Evolutionary conservation across 2,113 vertebrate genomes (phyloP), one percentile per base, ranked within the genome.

Genomic region (Todiramphus chloris): DNA sequence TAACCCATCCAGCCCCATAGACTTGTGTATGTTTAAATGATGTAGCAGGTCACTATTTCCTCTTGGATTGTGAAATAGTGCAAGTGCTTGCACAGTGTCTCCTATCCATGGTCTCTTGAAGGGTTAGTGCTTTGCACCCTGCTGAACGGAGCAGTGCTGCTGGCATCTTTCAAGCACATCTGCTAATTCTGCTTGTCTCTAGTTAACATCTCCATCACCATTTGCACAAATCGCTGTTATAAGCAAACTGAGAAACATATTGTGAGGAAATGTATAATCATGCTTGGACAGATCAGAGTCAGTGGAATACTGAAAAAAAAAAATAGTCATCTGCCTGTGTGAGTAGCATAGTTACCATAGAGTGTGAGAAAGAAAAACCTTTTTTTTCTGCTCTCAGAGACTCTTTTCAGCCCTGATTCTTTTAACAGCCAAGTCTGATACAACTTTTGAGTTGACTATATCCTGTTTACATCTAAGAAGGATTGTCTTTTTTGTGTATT

Each of bases 61-160:
- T 51, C 50, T 51, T 51, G 50, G 24, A 51, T 51, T 24, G 23
- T 25, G 50, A 51, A 51, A 51, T 51, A 51, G 6, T 11, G 18
- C 1, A 5, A 23, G 10, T 28, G 23, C 4, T 55, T 72, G 25
- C 35, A 60, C 37, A 66, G 23, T 13, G 3, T 31, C 37, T 27
- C 9, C 18, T 1, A 4, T 17, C 11, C 35, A 11, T 0, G 2
- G 27, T 12, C 23, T 7, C 15, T 68, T 59, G 37, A 48, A 63
- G n/a, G 5, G 24, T 28, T 74, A 82, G 73, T 5, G 2, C 25
- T 63, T 82, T 64, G 9, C 27, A 67, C 11, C 19, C 46, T 72
- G n/a, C 33, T 59, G 48, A 85, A 72, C 13, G 37, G 11, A 80
- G 53, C 17, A 33, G 33, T 8, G 13, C 5, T 63, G n/a, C n/a